Evolutionary conservation across 1,140 invertebrate genomes (phyloP).

Genomic region (Atopsyche davidsoni): DNA sequence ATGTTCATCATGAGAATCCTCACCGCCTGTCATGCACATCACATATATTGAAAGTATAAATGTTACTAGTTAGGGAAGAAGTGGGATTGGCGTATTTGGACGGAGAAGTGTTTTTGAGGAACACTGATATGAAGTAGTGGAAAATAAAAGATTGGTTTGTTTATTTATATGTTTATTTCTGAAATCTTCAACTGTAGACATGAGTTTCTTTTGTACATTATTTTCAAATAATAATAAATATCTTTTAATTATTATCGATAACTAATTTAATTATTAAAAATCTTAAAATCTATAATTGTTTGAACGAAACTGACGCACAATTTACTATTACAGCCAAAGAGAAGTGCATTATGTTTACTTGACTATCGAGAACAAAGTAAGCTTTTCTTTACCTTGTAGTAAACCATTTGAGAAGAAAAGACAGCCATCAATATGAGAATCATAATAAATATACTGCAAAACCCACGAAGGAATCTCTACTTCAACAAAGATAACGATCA

Average conservation of each 20-base stretch:
- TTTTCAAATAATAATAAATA: constrained; percentile 26
- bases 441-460: background rate
- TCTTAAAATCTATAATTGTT: constrained; percentile 21
- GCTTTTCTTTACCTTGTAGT: background rate
- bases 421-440: background rate
- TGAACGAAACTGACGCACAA: constrained; percentile 22
- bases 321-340: constrained; percentile 17
- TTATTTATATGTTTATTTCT: constrained; percentile 27
- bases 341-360: constrained; percentile 13
- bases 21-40: too few species aligned
- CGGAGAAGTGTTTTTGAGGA: background rate
- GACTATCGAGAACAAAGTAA: constrained; percentile 2
- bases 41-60: too few species aligned
- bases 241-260: constrained; percentile 17
- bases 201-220: constrained; percentile 29
- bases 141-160: constrained; percentile 4
- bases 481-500: constrained; percentile 3
- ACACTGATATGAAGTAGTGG: background rate
- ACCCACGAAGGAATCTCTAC: background rate
- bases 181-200: constrained; percentile 28
- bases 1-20: too few species aligned
- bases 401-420: background rate
- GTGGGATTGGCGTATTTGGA: background rate
- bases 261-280: constrained; percentile 20
- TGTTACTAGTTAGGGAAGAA: background rate